Evolutionary conservation across 2,797 vertebrate genomes (phyloP), one percentile per base, ranked within the genome.

Genomic region (Oreochromis mossambicus): DNA sequence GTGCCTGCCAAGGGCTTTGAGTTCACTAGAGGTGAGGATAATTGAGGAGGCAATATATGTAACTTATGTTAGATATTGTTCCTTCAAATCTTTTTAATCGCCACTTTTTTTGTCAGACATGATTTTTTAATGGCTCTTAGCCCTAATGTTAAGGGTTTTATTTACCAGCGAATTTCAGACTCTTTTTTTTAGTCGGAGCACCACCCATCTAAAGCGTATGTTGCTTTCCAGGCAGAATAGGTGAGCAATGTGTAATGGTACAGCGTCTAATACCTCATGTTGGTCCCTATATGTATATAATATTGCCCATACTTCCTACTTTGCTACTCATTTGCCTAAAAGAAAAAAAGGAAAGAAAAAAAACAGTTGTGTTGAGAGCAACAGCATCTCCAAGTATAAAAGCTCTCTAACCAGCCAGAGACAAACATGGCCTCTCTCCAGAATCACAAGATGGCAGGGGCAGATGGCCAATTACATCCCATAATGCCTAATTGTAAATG

Each of bases 381-480:
- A 54, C 51, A 9, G 58, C 85, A 81, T 88, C 85, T 93, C 85
- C 85, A 61, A 86, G 90, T 88, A 86, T 87, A 68, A 83, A 26
- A 48, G 63, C 90, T 92, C 84, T 86, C 82, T 75, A 89, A 95
- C 93, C 95, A 96, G 92, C 91, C 92, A 90, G 90, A 94, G 83
- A 79, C 82, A 87, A 93, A 93, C 86, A 92, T 96, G 95, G 96
- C 93, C 87, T 38, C 78, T 89, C 83, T 97, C 95, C 96, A 96
- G 94, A 81, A 95, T 81, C 91, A 94, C 95, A 96, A 94, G 94
- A 95, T 95, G 95, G 94, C 87, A 82, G 84, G 90, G 92, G 92
- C 96, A 97, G 96, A 96, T 96, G 96, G 96, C 95, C 95, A 95
- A 95, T 96, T 96, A 95, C 85, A 92, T 92, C 94, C 92, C 92